Evolutionary conservation across 2,113 vertebrate species (phyloP), one percentile per base, ranked within the genome.

Genomic region (Pagrus major): DNA sequence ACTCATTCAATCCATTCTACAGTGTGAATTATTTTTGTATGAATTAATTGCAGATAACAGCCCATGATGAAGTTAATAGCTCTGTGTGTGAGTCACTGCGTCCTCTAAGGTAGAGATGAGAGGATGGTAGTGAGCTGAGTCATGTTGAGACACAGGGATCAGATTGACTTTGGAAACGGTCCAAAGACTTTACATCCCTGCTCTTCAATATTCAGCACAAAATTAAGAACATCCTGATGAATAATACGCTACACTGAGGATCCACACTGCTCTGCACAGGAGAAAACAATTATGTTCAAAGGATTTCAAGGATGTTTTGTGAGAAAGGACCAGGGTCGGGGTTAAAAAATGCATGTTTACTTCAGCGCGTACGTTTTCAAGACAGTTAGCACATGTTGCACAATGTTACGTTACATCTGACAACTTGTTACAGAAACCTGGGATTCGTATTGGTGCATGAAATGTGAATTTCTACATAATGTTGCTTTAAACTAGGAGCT

Each of bases 81-180:
- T 54, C 37, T 75, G 42, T 33, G 74, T 39, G 33, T 89, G 88
- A 89, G 59, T 89, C 76, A 81, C 33, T 46, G 71, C 35, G 31
- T 42, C 39, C 25, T 27, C 39, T 42, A 27, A 58, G 54, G 47
- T 59, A 66, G 39, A 46, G 69, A 71, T 64, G 73, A 84, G 59
- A 64, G 58, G 58, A 80, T 71, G 80, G 33, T 44, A 76, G 56
- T 69, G 76, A 78, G 51, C 65, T 83, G 82, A 87, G 60, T 92
- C 86, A 89, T 72, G 46, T 35, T 61, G 21, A 52, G 77, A 83
- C 49, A 86, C 51, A 35, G 72, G 42, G 42, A 75, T 71, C 39
- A 67, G 44, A 56, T 7, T 66, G 42, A 39, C 31, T 78, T 63
- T 80, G 63, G 69, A 85, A 47, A 49, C 44, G 73, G 71, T 86